A percentile compares a stretch with the other conserved stretches of the same genome.
Conservation (phyloP, 2,888 invertebrate species). For the Drosophila anomalata region DNA sequence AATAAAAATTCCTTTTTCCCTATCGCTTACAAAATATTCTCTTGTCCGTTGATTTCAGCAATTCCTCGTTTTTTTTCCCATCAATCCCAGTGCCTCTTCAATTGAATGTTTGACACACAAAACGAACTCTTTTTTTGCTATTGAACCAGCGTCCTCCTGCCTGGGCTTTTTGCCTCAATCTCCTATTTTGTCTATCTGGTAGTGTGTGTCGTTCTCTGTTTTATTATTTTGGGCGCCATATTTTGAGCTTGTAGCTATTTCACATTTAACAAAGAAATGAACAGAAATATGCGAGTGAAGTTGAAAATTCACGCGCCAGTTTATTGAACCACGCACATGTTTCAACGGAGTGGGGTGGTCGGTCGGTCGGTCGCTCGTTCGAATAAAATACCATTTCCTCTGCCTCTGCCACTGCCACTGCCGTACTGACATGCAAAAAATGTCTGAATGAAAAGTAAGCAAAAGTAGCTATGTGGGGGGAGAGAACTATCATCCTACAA, state of each 20-base stretch:
- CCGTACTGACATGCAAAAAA: conserved; percentile 43
- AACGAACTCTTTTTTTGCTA: conserved; percentile 46
- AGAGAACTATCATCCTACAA: conserved; percentile 12
- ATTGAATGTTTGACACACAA: conserved; percentile 73
- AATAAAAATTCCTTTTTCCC: conserved; percentile 15
- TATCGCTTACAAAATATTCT: background rate
- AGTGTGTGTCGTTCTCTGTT: background rate
- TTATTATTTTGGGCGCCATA: conserved; percentile 21
- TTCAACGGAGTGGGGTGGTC: background rate
- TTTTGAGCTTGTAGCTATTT: conserved; percentile 58
- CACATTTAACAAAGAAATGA: conserved; percentile 56
- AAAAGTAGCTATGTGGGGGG: conserved; percentile 59
- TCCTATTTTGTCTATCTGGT: conserved; percentile 19
- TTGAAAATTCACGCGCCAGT: conserved; percentile 72
- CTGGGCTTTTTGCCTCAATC: conserved; percentile 4
- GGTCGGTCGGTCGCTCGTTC: background rate
- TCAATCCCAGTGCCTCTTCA: background rate
- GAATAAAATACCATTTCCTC: conserved; percentile 27
- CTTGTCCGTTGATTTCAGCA: background rate
- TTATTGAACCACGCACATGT: conserved; percentile 68
- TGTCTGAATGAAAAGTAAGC: conserved; percentile 78
- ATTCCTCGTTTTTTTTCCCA: conserved; percentile 7
- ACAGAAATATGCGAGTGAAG: conserved; percentile 56
- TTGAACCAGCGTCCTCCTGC: conserved; percentile 1
- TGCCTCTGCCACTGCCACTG: background rate